Evolutionary conservation across 2,797 vertebrate genomes (phyloP).

Genomic region (Falco novaeseelandiae): DNA sequence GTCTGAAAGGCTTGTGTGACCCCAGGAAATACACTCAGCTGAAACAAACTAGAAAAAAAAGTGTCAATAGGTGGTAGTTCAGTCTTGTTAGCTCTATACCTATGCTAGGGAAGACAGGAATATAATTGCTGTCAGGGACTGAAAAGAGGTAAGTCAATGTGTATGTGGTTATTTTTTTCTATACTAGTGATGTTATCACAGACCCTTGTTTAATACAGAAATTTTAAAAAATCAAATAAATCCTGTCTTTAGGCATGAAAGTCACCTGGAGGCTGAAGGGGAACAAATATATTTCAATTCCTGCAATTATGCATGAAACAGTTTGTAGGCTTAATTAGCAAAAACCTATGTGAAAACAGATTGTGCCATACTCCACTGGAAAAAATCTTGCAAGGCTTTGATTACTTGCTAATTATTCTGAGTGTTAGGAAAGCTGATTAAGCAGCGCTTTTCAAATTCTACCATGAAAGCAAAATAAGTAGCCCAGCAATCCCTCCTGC

Average conservation of each 20-base stretch:
- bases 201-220: neutral
- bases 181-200: neutral
- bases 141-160: neutral
- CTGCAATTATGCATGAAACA: constrained; percentile 35
- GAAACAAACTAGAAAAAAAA: neutral
- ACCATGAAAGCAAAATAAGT: constrained; percentile 32
- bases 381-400: constrained; percentile 37
- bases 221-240: neutral
- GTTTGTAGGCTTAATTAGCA: constrained; percentile 27
- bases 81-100: neutral
- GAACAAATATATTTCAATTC: constrained; percentile 54
- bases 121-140: neutral
- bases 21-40: neutral
- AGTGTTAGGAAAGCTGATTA: constrained; percentile 57
- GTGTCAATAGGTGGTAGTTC: neutral
- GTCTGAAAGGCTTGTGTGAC: neutral
- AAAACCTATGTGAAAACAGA: constrained; percentile 15
- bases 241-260: neutral
- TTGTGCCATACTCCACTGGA: constrained; percentile 22
- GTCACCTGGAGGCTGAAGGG: constrained; percentile 20
- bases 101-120: neutral
- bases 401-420: constrained; percentile 59
- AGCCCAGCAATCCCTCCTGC: neutral
- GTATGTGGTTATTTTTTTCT: neutral
- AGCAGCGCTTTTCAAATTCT: constrained; percentile 44